phyloP scores from a whole-genome alignment of 2,888 invertebrate genomes.

The Tetramorium bicarinatum region DNA sequence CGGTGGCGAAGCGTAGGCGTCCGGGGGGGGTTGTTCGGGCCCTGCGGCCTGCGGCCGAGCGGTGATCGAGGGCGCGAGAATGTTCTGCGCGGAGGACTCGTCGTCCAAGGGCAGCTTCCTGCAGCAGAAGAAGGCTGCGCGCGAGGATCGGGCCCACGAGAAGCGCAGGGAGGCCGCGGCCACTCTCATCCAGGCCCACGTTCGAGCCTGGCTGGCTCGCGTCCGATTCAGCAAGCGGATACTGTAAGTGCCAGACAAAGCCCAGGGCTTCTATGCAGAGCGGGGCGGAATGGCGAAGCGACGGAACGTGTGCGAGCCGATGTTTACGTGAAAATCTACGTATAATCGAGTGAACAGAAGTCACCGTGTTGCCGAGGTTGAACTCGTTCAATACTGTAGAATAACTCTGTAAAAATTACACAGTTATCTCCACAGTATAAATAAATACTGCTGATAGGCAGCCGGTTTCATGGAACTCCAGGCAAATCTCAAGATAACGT shows the following conservation, averaged over 20 bases:
- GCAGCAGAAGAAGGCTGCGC: constrained; percentile 96
- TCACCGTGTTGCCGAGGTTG: neutral
- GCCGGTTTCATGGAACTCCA: neutral
- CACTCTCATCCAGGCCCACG: constrained; percentile 91
- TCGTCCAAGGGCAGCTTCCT: constrained; percentile 93
- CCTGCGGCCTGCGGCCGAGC: neutral
- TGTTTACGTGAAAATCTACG: neutral
- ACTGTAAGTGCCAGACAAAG: constrained; percentile 89
- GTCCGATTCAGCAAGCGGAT: constrained; percentile 89
- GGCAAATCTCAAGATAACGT: neutral
- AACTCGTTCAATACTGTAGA: neutral
- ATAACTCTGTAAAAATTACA: neutral
- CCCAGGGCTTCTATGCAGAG: neutral
- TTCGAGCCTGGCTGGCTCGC: constrained; percentile 92
- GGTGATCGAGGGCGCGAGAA: constrained; percentile 78
- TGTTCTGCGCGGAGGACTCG: constrained; percentile 90
- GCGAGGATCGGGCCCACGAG: constrained; percentile 95
- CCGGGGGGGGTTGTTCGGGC: constrained; percentile 41
- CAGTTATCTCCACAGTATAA: neutral
- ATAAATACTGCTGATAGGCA: constrained; percentile 5
- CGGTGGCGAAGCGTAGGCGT: constrained; percentile 13
- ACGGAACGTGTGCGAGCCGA: neutral
- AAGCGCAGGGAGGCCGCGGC: constrained; percentile 93
- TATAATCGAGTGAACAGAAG: neutral
- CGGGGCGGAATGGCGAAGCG: neutral